Percentiles rank a stretch among this genome's conserved stretches.
phyloP scores from a whole-genome alignment of 2,888 invertebrate species.

The Drosophila paucipuncta region DNA sequence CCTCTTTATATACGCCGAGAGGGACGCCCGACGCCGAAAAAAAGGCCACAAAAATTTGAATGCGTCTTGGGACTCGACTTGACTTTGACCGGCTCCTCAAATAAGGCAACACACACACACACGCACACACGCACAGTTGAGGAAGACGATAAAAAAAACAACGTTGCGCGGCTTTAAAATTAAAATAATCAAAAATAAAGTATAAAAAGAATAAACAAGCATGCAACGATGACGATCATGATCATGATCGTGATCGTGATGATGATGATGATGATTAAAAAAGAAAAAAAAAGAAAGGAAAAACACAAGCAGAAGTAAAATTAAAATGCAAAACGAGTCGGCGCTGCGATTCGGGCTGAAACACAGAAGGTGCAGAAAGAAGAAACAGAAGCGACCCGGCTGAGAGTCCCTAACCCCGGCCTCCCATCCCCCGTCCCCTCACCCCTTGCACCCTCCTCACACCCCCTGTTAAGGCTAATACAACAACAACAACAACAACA shows the following conservation, averaged over 20 bases:
- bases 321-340: constrained; percentile 83
- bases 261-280: constrained; percentile 31
- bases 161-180: constrained; percentile 72
- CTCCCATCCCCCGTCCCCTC: too few species aligned
- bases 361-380: constrained; percentile 50
- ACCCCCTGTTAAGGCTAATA: constrained; percentile 51
- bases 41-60: constrained; percentile 52
- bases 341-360: constrained; percentile 31
- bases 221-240: constrained; percentile 44
- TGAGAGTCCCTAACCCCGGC: background rate
- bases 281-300: constrained; percentile 19
- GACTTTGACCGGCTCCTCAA: constrained; percentile 71
- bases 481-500: constrained; percentile 29
- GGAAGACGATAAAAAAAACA: constrained; percentile 63
- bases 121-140: constrained; percentile 10
- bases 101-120: constrained; percentile 51
- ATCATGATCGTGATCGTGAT: constrained; percentile 25
- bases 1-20: constrained; percentile 19
- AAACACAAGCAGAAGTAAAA: constrained; percentile 51
- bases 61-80: constrained; percentile 47
- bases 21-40: constrained; percentile 37
- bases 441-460: background rate
- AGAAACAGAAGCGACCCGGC: constrained; percentile 71
- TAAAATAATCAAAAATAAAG: constrained; percentile 79
- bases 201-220: constrained; percentile 67